Percentiles rank a stretch among this genome's conserved stretches.
These are phyloP conservation scores for Schizaphis graminum DNA, from an alignment of 2,888 invertebrate genomes.

Conservation along the genomic window DNA sequence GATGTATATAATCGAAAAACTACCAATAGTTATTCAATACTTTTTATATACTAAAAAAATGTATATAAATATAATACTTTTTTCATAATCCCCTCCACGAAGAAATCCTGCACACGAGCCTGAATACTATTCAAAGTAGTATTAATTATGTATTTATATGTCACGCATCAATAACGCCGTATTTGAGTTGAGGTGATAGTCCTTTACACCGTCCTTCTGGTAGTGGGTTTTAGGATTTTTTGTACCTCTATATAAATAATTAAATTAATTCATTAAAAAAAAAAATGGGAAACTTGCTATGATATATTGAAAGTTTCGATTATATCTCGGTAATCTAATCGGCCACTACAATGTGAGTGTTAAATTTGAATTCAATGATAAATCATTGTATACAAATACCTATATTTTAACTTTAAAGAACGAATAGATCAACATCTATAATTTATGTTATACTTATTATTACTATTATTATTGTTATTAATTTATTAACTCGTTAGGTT, in stretches of 20 bases:
- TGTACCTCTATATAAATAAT: background rate
- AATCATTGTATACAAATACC: too few relatives aligned
- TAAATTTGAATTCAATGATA: too few relatives aligned
- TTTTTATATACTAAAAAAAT: too few relatives aligned
- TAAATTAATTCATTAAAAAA: background rate
- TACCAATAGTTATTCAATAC: too few relatives aligned
- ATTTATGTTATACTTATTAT: background rate
- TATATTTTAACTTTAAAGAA: too few relatives aligned
- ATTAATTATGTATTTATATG: too few relatives aligned
- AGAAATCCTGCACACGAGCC: too few relatives aligned
- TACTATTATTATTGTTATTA: background rate
- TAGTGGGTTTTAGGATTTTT: background rate
- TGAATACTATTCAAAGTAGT: background rate
- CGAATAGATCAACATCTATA: background rate
- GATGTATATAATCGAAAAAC: too few relatives aligned
- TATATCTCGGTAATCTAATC: too few relatives aligned
- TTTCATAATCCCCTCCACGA: too few relatives aligned
- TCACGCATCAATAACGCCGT: background rate
- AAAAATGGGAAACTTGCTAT: background rate
- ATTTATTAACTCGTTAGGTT: background rate
- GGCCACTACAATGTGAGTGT: too few relatives aligned
- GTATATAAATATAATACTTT: too few relatives aligned
- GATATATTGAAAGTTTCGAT: background rate
- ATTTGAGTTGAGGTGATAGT: background rate
- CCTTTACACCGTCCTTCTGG: background rate